A percentile compares a stretch with the other conserved stretches of the same genome.
phyloP scores from a whole-genome alignment of 2,888 invertebrate species.

The Sphaeridia pumilis region DNA sequence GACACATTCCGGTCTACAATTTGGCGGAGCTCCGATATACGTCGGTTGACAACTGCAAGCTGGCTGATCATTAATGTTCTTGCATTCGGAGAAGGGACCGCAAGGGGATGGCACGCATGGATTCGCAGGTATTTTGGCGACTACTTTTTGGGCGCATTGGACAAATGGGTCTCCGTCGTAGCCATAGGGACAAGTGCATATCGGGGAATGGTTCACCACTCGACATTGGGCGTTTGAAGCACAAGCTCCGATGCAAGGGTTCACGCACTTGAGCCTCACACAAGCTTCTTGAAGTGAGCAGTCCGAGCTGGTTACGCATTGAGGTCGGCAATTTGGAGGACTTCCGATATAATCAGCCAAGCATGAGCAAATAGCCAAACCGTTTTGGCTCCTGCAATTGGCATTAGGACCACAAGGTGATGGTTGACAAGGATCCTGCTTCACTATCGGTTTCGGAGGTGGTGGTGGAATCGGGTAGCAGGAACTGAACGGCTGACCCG shows the following conservation, averaged over 20 bases:
- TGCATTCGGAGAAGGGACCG: constrained; percentile 47
- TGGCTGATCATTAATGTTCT: constrained; percentile 39
- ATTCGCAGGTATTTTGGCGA: constrained; percentile 35
- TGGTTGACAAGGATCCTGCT: constrained; percentile 53
- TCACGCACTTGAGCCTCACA: constrained; percentile 42
- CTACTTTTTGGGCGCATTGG: constrained; percentile 41
- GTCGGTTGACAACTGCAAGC: constrained; percentile 51
- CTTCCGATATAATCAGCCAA: constrained; percentile 44
- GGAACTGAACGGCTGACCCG: constrained; percentile 46
- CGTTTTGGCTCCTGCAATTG: constrained; percentile 27
- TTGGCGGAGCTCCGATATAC: constrained; percentile 47
- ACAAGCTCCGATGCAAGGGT: constrained; percentile 51
- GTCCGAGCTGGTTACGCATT: constrained; percentile 37
- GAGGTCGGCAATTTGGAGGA: constrained; percentile 38
- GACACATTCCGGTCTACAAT: constrained; percentile 56
- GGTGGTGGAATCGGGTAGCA: constrained; percentile 14
- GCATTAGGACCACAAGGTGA: constrained; percentile 55
- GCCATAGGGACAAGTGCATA: constrained; percentile 55
- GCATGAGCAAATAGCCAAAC: constrained; percentile 60
- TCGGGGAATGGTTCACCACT: constrained; percentile 66
- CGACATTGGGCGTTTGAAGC: constrained; percentile 64
- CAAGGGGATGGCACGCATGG: constrained; percentile 55
- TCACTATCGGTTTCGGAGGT: constrained; percentile 31
- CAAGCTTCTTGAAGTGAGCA: constrained; percentile 42
- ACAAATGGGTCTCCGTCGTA: constrained; percentile 50